phyloP scores from a whole-genome alignment of 1,140 invertebrate genomes.

The Meloidogyne hapla region DNA sequence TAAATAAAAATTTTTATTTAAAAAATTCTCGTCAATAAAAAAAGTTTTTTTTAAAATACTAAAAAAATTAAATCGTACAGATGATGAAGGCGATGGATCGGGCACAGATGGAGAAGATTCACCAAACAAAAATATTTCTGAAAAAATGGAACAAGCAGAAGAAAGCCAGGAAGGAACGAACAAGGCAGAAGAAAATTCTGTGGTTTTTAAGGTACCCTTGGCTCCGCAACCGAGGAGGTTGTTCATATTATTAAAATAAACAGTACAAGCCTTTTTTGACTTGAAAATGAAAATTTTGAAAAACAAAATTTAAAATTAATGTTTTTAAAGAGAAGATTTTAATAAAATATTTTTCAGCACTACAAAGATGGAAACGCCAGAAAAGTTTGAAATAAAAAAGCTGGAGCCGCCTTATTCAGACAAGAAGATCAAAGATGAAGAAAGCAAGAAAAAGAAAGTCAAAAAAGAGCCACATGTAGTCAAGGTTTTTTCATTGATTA shows the following conservation, averaged over 20 bases:
- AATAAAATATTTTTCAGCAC: neutral
- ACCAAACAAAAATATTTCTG: neutral
- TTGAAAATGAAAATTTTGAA: neutral
- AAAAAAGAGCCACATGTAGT: neutral
- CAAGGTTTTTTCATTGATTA: neutral
- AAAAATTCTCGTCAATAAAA: neutral
- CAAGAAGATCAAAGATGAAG: neutral
- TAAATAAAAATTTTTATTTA: neutral
- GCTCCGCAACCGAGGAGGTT: constrained; percentile 25
- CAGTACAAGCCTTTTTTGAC: neutral
- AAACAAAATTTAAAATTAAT: neutral
- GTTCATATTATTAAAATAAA: neutral
- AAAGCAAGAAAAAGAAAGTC: neutral
- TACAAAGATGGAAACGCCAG: neutral
- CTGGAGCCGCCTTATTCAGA: neutral
- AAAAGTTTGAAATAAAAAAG: neutral
- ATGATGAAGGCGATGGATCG: constrained; percentile 10
- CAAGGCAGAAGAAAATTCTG: constrained; percentile 10
- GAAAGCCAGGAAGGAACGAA: neutral
- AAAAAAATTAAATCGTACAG: neutral
- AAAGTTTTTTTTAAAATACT: neutral
- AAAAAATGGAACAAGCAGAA: neutral
- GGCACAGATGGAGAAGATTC: neutral
- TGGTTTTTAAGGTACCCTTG: constrained; percentile 33
- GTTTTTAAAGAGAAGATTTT: neutral